Conservation (phyloP, 2,888 invertebrate species). For the Cerceris rybyensis region DNA sequence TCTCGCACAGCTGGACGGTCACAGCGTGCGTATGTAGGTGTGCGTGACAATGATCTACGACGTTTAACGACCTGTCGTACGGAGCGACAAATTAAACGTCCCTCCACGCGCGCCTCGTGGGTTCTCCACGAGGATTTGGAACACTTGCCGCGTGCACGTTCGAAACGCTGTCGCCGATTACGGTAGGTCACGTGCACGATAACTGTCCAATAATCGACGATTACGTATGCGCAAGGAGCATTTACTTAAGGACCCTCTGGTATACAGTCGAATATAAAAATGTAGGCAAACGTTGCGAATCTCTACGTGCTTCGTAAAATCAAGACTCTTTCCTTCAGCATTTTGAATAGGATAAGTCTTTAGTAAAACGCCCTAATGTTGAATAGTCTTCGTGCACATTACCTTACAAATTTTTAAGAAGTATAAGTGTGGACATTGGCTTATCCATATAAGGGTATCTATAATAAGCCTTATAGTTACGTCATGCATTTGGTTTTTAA, state of each 20-base stretch:
- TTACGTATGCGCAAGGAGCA: slow-evolving; percentile 69
- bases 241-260: slow-evolving; percentile 47
- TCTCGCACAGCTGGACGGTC: slow-evolving; percentile 42
- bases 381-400: no score
- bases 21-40: slow-evolving; percentile 42
- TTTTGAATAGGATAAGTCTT: no score
- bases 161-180: slow-evolving; percentile 71
- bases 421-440: no score
- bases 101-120: slow-evolving; percentile 56
- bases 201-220: slow-evolving; percentile 72
- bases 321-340: no score
- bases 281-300: background rate
- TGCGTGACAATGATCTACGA: slow-evolving; percentile 67
- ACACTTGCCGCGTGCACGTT: slow-evolving; percentile 72
- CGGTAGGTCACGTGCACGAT: slow-evolving; percentile 76
- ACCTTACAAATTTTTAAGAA: no score
- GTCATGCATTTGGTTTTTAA: no score
- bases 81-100: slow-evolving; percentile 60
- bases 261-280: slow-evolving; percentile 10
- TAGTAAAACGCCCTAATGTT: no score
- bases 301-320: background rate
- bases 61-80: slow-evolving; percentile 60
- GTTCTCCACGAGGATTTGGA: slow-evolving; percentile 64
- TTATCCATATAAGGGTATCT: no score
- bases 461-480: no score